phyloP scores from a whole-genome alignment of 2,113 vertebrate genomes.

The Rhynchomys soricoides region DNA sequence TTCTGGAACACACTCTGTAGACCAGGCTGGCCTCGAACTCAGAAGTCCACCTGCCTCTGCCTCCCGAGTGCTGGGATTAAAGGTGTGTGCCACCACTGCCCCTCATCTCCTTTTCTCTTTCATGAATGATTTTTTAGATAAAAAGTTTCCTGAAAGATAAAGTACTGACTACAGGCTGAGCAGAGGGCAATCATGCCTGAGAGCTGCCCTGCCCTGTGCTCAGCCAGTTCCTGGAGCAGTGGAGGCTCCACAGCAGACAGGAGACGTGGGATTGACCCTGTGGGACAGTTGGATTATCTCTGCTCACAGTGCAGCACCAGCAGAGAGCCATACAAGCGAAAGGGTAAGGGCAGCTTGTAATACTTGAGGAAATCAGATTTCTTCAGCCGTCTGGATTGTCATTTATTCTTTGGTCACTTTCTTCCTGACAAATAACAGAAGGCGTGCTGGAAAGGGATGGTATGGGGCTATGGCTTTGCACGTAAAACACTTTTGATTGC shows the following conservation, averaged over 20 bases:
- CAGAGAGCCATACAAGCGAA: background rate
- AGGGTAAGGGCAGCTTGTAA: accelerated
- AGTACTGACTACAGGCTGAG: accelerated
- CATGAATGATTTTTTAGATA: background rate
- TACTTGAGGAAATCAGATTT: background rate
- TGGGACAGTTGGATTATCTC: accelerated
- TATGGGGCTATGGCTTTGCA: background rate
- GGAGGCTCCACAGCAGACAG: accelerated
- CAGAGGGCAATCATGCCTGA: accelerated
- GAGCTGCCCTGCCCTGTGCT: background rate
- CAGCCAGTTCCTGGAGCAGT: no score
- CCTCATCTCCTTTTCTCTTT: background rate
- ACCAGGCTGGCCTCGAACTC: no score
- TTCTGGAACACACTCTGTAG: no score
- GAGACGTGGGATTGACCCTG: accelerated
- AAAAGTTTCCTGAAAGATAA: background rate
- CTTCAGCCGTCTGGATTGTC: background rate
- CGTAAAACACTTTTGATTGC: background rate
- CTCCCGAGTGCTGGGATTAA: no score
- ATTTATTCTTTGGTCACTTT: background rate
- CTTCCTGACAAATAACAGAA: background rate
- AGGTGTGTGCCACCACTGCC: no score
- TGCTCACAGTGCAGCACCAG: accelerated
- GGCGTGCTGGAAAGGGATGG: background rate
- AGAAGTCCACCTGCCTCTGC: no score